These are phyloP conservation scores for Bimastos eiseni DNA, from an alignment of 2,888 invertebrate genomes.

Conservation along the genomic window DNA sequence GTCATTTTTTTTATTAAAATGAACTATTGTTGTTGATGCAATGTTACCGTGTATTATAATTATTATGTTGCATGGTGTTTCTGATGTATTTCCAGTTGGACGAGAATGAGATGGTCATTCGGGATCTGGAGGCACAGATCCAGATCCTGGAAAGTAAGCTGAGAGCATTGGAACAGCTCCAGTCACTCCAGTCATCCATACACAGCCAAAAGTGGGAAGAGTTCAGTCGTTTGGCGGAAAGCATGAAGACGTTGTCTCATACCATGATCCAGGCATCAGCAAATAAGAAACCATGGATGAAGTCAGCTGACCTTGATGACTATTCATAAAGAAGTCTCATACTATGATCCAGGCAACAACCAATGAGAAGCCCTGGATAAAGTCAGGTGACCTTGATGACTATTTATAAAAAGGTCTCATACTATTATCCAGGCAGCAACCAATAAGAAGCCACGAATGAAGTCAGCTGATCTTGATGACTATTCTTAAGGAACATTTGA, in stretches of 20 bases:
- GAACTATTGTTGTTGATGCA: too few relatives aligned
- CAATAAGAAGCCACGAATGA: background rate
- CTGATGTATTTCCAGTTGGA: slow-evolving; percentile 48
- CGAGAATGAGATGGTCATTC: slow-evolving; percentile 49
- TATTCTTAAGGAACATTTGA: background rate
- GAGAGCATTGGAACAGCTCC: slow-evolving; percentile 48
- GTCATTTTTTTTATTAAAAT: too few relatives aligned
- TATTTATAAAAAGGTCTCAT: background rate
- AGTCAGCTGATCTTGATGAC: slow-evolving; percentile 4
- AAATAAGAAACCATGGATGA: background rate
- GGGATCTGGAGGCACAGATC: slow-evolving; percentile 46
- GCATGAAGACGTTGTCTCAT: slow-evolving; percentile 57
- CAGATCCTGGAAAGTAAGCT: slow-evolving; percentile 46
- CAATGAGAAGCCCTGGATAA: slow-evolving; percentile 1
- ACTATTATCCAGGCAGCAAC: background rate
- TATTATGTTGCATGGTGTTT: background rate
- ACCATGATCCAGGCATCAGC: slow-evolving; percentile 34
- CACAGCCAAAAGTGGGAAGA: slow-evolving; percentile 61
- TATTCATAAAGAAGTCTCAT: background rate
- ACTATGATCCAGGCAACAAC: background rate
- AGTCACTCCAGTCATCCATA: slow-evolving; percentile 49
- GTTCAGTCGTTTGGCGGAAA: slow-evolving; percentile 59
- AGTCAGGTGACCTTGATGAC: slow-evolving; percentile 4
- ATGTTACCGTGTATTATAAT: background rate
- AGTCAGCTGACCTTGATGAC: slow-evolving; percentile 10